These are phyloP conservation scores for Regulus satrapa DNA, from an alignment of 2,113 vertebrate species.

Conservation along the genomic window DNA sequence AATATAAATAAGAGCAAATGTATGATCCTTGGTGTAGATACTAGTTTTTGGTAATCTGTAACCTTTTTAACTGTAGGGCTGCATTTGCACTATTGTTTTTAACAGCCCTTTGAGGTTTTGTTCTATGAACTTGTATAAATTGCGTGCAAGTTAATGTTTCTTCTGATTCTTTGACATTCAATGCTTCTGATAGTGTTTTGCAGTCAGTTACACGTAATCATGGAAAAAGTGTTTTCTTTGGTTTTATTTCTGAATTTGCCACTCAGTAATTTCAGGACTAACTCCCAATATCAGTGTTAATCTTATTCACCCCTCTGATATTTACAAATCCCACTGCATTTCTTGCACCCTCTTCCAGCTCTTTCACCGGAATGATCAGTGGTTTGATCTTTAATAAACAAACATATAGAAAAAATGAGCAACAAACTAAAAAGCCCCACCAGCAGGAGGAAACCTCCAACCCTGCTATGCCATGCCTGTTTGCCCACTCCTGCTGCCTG, in stretches of 20 bases:
- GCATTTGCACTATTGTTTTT: neutral
- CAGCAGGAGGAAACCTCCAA: too few relatives aligned
- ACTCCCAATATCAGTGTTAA: neutral
- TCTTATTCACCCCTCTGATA: neutral
- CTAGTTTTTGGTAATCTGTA: neutral
- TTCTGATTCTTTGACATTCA: neutral
- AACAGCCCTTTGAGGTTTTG: neutral
- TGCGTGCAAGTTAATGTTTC: neutral
- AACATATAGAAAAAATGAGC: too few relatives aligned
- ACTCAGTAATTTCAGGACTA: neutral
- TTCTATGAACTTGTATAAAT: neutral
- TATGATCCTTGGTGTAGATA: neutral
- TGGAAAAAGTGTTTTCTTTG: neutral
- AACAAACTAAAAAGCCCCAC: too few relatives aligned
- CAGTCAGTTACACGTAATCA: neutral
- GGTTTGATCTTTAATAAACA: too few relatives aligned
- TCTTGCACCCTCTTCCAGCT: neutral
- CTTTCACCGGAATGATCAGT: neutral
- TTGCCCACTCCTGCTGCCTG: too few relatives aligned
- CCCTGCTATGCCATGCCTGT: too few relatives aligned
- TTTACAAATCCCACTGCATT: neutral
- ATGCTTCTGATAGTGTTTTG: neutral
- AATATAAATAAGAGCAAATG: neutral
- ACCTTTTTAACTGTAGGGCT: neutral
- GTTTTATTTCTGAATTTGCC: neutral